Base-by-base conservation (phyloP, 2,113 vertebrate genomes). In the Tragelaphus strepsiceros region DNA sequence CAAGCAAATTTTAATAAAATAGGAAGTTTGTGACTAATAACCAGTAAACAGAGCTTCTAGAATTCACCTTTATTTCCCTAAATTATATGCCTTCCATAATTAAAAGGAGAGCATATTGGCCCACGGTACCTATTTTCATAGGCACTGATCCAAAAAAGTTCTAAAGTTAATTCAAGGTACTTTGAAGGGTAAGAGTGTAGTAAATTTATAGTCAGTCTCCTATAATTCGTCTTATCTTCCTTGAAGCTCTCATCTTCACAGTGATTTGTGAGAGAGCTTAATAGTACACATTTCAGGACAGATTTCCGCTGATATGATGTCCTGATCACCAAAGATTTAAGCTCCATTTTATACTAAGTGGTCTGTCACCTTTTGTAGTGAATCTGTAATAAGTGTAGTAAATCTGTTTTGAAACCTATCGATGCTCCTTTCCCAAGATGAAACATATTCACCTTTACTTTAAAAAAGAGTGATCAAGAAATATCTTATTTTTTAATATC, bases 1-100 rank as follows among this genome's bases (percentile, higher is more conserved):
- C 22, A 86, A 83, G n/a, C n/a, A 92, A 88, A 86, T 82, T 92
- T 92, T 86, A 96, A 82, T 94, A 78, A 82, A 95, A 89, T 96
- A 96, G 53, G 19, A 92, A 91, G 39, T 82, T 91, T 85, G 28
- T 95, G 51, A 78, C 54, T 17, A 83, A 30, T 56, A 86, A 53
- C 21, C 24, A 94, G 59, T 51, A 88, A 86, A 62, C 13, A 49
- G n/a, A n/a, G 46, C 21, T 91, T 91, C 51, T 53, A 61, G 35
- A 35, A n/a, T 19, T 53, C 54, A 88, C 58, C 28, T 95, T 95
- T 71, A 83, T 51, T 88, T 85, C 30, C 51, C 59, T 83, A 86
- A 59, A 81, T 51, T 46, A 49, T 54, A 5, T 78, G 51, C 9
- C 3, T 43, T 80, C 13, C 74, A 26, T 95, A 82, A 59, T 91